phyloP scores from a whole-genome alignment of 2,113 vertebrate species.

The Lepisosteus oculatus region DNA sequence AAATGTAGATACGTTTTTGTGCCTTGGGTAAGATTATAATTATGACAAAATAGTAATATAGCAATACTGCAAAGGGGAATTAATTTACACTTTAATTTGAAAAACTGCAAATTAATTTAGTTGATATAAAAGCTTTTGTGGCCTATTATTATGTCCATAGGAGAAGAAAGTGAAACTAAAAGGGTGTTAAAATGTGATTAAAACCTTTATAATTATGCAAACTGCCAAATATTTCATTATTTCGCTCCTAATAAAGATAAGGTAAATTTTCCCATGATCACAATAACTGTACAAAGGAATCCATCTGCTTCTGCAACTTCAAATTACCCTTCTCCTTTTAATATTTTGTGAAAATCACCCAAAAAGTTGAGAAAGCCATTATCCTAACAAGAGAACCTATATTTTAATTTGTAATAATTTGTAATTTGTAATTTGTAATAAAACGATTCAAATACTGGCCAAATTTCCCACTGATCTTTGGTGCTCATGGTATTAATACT shows the following conservation, averaged over 20 bases:
- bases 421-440: too few species aligned
- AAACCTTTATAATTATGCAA: neutral
- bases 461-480: too few species aligned
- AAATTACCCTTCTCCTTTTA: too few species aligned
- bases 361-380: too few species aligned
- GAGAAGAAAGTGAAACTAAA: neutral
- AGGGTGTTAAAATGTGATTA: constrained; percentile 3
- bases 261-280: neutral
- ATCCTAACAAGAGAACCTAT: too few species aligned
- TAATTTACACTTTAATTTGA: constrained; percentile 6
- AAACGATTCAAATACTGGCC: too few species aligned
- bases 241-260: neutral
- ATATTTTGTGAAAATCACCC: too few species aligned
- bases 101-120: neutral
- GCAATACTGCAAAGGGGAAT: constrained; percentile 3
- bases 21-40: neutral
- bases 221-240: neutral
- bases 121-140: neutral
- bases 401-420: too few species aligned
- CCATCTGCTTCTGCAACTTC: too few species aligned
- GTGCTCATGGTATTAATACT: too few species aligned
- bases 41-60: neutral
- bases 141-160: neutral
- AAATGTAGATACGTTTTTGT: too few species aligned
- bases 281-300: neutral